Evolutionary conservation across 2,113 vertebrate species (phyloP).

Genomic region (Bos indicus): DNA sequence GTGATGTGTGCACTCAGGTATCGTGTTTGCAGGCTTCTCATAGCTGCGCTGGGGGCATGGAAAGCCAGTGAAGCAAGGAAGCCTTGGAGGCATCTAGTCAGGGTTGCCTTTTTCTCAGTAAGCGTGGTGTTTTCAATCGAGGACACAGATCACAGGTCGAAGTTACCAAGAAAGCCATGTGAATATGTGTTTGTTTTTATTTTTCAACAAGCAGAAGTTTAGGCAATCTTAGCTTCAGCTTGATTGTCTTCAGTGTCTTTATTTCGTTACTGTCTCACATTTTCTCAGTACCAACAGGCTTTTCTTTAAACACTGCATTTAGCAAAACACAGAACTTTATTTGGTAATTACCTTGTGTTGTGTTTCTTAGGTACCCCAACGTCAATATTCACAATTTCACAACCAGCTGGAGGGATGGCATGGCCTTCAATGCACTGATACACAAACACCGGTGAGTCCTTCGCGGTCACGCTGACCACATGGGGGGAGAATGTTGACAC

Average conservation of each 20-base stretch:
- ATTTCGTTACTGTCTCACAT: background rate
- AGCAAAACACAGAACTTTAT: background rate
- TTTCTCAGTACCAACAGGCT: background rate
- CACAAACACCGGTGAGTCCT: conserved; percentile 94
- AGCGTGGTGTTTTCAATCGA: background rate
- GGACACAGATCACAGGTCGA: background rate
- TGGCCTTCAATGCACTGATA: conserved; percentile 98
- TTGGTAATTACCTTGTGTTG: conserved; percentile 37
- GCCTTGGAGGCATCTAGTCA: background rate
- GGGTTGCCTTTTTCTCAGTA: background rate
- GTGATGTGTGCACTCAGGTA: background rate
- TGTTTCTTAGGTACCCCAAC: conserved; percentile 89
- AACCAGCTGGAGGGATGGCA: conserved; percentile 97
- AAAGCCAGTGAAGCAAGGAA: background rate
- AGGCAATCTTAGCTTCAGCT: background rate
- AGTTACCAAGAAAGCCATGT: background rate
- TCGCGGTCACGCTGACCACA: accelerated
- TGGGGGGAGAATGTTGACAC: too few species aligned
- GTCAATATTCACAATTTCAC: conserved; percentile 99
- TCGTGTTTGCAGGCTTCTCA: background rate
- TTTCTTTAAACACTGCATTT: background rate
- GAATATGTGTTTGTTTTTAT: background rate
- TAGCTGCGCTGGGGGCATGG: background rate
- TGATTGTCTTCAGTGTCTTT: background rate
- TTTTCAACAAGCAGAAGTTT: background rate